Evolutionary conservation across 2,797 vertebrate species (phyloP).

Genomic region (Sebastes steindachneri): DNA sequence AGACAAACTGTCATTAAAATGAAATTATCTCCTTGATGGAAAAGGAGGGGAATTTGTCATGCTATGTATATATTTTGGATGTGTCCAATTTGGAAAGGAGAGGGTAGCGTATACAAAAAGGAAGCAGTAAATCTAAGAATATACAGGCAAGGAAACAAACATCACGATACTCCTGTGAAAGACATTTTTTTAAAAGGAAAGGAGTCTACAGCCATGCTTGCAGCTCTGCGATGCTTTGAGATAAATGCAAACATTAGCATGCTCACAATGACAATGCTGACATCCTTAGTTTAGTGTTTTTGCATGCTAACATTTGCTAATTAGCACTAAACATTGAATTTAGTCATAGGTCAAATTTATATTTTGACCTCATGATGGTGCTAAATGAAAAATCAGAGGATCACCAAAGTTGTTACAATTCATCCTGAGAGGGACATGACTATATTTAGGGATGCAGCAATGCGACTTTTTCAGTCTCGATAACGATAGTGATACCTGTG

Average conservation of each 20-base stretch:
- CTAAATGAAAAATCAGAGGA: neutral
- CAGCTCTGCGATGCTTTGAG: neutral
- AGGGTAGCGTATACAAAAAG: neutral
- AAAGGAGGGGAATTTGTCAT: constrained; percentile 78
- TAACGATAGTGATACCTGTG: too few species aligned
- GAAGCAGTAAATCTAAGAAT: neutral
- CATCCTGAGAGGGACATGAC: too few species aligned
- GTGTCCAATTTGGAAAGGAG: constrained; percentile 49
- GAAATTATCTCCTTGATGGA: constrained; percentile 90
- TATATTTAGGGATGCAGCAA: too few species aligned
- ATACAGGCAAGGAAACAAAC: neutral
- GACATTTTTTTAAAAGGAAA: neutral
- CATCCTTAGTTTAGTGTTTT: too few species aligned
- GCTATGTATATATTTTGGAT: constrained; percentile 54
- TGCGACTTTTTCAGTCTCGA: too few species aligned
- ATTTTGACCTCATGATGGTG: neutral
- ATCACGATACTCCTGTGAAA: neutral
- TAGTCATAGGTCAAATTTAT: neutral
- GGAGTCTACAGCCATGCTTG: neutral
- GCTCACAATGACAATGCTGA: neutral
- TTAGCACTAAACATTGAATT: neutral
- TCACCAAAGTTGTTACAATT: neutral
- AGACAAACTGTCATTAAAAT: constrained; percentile 97
- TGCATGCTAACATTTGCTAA: neutral
- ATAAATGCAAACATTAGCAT: neutral